Conservation (phyloP, 2,113 vertebrate species). For the Vulpes lagopus region DNA sequence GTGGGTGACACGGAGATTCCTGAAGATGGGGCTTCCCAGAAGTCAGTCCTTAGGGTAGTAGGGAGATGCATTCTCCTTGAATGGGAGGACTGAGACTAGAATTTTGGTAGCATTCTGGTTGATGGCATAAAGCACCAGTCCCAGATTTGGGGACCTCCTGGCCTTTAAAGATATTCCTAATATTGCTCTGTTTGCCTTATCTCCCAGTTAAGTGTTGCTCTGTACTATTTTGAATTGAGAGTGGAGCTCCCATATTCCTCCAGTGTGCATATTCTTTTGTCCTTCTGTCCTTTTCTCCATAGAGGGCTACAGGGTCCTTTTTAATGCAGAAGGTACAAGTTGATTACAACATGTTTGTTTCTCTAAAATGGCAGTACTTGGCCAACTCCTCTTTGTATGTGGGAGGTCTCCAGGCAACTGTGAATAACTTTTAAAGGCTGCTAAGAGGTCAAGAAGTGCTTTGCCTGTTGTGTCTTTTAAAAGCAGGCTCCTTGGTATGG, state of each 20-base stretch:
- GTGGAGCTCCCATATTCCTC: neutral
- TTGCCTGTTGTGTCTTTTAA: conserved; percentile 56
- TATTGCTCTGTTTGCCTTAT: neutral
- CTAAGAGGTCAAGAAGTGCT: conserved; percentile 55
- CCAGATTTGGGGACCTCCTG: neutral
- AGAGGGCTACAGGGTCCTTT: neutral
- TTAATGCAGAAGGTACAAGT: neutral
- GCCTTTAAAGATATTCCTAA: neutral
- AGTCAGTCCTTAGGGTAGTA: neutral
- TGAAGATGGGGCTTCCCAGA: neutral
- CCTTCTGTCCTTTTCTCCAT: neutral
- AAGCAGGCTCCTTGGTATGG: neutral
- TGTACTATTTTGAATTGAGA: neutral
- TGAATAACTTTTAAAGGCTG: conserved; percentile 57
- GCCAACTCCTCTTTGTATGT: conserved; percentile 51
- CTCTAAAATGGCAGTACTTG: conserved; percentile 46
- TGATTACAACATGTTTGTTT: conserved; percentile 58
- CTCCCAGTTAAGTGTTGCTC: neutral
- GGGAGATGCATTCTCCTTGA: neutral
- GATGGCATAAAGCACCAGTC: neutral
- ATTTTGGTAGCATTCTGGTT: neutral
- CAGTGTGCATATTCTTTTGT: neutral
- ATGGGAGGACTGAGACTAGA: neutral
- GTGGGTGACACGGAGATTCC: neutral
- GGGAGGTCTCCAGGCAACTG: conserved; percentile 69